Evolutionary conservation across 1,140 invertebrate genomes (phyloP), one percentile per base, ranked within the genome.

Genomic region (Drosophila pachea): DNA sequence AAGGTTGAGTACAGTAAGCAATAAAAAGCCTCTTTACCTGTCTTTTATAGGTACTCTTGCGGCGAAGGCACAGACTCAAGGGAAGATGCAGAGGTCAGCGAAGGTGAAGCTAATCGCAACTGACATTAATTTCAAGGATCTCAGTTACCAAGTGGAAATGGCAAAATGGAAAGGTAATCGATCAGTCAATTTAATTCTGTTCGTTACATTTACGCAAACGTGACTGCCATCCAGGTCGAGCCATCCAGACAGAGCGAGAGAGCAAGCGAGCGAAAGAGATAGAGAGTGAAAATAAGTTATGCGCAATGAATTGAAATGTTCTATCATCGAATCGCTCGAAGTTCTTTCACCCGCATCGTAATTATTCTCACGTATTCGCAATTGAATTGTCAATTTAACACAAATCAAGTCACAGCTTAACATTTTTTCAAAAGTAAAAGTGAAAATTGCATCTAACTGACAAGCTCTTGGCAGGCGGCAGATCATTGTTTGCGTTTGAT

Each of bases 161-260:
- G 42, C 42, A 5, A 63, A 59, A 52, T 12, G 42, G 5, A 79
- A 73, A 76, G 69, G 73, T 81, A 49, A 69, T 52, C 54, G 56
- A 58, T 69, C 69, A 60, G 8, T 40, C 1, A 33, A 9, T 50
- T 43, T n/a, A n/a, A 43, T 43, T 43, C 14, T 7, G 3, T 2
- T 14, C 14, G 9, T 43, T 58, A 48, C 33, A 68, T 54, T 55
- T 42, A 36, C 31, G 2, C 49, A 48, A 35, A 67, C 64, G 53
- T 47, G 54, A 12, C 11, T 12, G 14, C 8, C 22, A 22, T 22
- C 22, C 22, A 22, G n/a, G n/a, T n/a, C n/a, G n/a, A n/a, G n/a
- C n/a, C n/a, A n/a, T n/a, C n/a, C n/a, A n/a, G n/a, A n/a, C n/a
- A n/a, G 22, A 22, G 22, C 1, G 22, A 22, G 22, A 22, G 22